Percentiles rank a stretch among this genome's conserved stretches.
phyloP scores from a whole-genome alignment of 2,888 invertebrate genomes.

The Neuroscelio doddi region DNA sequence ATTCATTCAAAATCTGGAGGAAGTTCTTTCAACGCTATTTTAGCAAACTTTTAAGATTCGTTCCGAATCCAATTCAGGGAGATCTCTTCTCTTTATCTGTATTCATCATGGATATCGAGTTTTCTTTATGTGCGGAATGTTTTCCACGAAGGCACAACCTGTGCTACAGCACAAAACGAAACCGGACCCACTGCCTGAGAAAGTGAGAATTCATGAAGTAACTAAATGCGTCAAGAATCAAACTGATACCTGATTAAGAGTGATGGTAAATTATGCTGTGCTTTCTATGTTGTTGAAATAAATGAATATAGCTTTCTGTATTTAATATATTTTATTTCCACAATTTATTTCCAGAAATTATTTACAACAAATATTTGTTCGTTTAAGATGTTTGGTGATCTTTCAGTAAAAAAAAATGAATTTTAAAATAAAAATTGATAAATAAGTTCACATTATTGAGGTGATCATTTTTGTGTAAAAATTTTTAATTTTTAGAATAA shows the following conservation, averaged over 20 bases:
- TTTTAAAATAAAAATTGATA: too few species aligned
- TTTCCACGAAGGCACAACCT: conserved; percentile 11
- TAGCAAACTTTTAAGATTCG: neutral
- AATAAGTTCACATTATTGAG: too few species aligned
- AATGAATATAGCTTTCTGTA: too few species aligned
- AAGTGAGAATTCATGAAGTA: conserved; percentile 8
- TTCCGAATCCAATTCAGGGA: conserved; percentile 2
- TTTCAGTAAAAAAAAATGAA: too few species aligned
- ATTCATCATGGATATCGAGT: conserved; percentile 18
- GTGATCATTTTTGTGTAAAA: too few species aligned
- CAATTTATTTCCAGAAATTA: too few species aligned
- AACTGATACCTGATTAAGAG: neutral
- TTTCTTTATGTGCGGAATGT: conserved; percentile 15
- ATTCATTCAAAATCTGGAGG: neutral
- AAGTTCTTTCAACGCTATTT: conserved; percentile 2
- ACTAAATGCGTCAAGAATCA: neutral
- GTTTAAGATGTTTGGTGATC: too few species aligned
- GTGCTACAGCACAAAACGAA: conserved; percentile 6
- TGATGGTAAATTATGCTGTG: neutral
- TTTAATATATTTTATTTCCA: too few species aligned
- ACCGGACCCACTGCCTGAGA: conserved; percentile 7
- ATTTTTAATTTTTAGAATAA: too few species aligned
- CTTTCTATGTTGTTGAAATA: neutral
- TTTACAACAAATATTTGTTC: too few species aligned
- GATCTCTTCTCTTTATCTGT: conserved; percentile 17